A percentile compares a stretch with the other conserved stretches of the same genome.
Conservation (phyloP, 2,797 vertebrate species). For the Octomys mimax region DNA sequence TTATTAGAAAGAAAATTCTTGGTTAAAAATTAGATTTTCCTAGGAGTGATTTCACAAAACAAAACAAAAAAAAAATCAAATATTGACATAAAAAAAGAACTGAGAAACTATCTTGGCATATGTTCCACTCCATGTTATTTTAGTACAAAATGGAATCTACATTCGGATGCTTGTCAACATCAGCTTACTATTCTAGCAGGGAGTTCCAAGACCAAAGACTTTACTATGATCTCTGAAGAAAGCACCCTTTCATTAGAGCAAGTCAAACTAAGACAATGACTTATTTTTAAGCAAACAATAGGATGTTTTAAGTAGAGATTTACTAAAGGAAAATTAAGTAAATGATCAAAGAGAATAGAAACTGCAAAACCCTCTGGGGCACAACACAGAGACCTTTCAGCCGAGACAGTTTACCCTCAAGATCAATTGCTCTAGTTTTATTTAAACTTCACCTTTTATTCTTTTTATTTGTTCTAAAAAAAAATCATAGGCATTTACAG, state of each 20-base stretch:
- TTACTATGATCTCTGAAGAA: slow-evolving; percentile 8
- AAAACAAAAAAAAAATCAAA: slow-evolving; percentile 69
- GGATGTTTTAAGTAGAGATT: slow-evolving; percentile 33
- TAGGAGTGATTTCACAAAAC: slow-evolving; percentile 66
- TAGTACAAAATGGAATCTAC: slow-evolving; percentile 56
- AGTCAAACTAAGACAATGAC: slow-evolving; percentile 42
- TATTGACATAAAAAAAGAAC: slow-evolving; percentile 50
- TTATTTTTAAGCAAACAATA: slow-evolving; percentile 44
- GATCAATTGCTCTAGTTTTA: background rate
- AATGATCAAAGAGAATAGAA: slow-evolving; percentile 50
- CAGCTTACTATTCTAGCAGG: background rate
- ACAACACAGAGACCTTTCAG: background rate
- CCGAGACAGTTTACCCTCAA: background rate
- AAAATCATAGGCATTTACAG: background rate
- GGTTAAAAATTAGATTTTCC: slow-evolving; percentile 78
- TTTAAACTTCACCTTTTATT: background rate
- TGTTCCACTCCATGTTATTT: slow-evolving; percentile 25
- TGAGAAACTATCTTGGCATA: background rate
- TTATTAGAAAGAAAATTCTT: slow-evolving; percentile 82
- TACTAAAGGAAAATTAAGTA: slow-evolving; percentile 38
- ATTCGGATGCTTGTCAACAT: slow-evolving; percentile 58
- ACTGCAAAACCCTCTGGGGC: background rate
- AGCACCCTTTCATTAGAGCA: slow-evolving; percentile 20
- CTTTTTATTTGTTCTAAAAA: slow-evolving; percentile 9
- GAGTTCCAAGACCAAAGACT: background rate